These are phyloP conservation scores for Eulemur rubriventer DNA, from an alignment of 2,797 vertebrate species.

Conservation along the genomic window DNA sequence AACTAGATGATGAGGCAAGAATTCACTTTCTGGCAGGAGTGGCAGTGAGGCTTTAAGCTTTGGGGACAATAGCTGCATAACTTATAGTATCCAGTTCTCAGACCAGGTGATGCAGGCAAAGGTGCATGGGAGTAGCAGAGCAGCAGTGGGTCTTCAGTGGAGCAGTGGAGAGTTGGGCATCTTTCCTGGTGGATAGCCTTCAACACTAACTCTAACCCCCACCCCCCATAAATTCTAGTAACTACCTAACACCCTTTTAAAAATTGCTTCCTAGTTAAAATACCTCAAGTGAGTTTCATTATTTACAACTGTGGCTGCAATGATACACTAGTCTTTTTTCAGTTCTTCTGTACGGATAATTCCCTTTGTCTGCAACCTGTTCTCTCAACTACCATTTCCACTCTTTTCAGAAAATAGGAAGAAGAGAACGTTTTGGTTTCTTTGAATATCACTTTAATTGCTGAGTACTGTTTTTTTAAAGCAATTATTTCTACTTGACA, in stretches of 20 bases:
- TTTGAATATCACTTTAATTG: background rate
- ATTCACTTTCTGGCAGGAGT: background rate
- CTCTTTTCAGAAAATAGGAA: background rate
- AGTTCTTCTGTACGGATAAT: background rate
- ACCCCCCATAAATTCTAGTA: background rate
- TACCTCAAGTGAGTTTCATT: background rate
- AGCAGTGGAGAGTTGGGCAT: background rate
- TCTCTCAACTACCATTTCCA: background rate
- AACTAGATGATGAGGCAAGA: background rate
- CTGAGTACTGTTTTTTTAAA: background rate
- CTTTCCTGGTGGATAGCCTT: background rate
- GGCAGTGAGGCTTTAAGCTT: background rate
- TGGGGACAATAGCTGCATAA: background rate
- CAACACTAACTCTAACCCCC: background rate
- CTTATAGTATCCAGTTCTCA: background rate
- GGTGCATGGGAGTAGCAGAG: background rate
- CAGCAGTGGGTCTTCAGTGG: background rate
- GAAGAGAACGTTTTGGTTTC: slow-evolving; percentile 26
- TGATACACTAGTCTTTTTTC: background rate
- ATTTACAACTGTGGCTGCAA: background rate
- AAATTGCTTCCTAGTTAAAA: background rate
- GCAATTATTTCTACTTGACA: background rate
- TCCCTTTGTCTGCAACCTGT: background rate
- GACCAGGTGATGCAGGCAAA: background rate
- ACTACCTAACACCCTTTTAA: background rate